phyloP scores from a whole-genome alignment of 2,797 vertebrate species.

The Vespertilio murinus region DNA sequence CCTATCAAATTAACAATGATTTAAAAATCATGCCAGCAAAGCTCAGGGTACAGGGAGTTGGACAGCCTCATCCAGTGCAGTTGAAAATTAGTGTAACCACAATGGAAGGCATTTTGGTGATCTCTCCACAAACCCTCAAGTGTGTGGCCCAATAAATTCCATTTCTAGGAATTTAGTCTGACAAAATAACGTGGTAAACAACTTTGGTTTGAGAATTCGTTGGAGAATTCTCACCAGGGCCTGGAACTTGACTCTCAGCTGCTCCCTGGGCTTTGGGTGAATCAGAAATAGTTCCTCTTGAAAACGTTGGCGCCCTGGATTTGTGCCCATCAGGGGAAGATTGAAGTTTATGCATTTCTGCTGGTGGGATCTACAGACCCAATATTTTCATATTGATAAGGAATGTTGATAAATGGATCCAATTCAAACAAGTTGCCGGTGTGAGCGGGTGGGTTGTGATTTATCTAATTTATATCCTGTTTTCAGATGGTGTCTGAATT shows the following conservation, averaged over 20 bases:
- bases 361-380: not conserved
- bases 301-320: not conserved
- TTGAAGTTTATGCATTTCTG: not conserved
- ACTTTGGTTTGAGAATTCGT: not conserved
- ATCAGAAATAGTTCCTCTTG: not conserved
- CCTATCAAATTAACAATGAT: not conserved
- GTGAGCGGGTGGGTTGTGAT: not conserved
- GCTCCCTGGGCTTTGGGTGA: not conserved
- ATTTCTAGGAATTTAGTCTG: conserved; percentile 1
- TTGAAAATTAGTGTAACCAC: not conserved
- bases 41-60: not conserved
- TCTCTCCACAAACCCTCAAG: not conserved
- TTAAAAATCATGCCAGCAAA: not conserved
- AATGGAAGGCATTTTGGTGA: not conserved
- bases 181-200: not conserved
- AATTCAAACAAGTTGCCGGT: not conserved
- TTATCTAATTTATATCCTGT: conserved; percentile 48
- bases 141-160: not conserved
- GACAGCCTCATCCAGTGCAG: not conserved
- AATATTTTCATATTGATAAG: not conserved
- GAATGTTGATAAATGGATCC: not conserved
- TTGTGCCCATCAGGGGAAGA: not conserved
- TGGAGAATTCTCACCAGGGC: not conserved
- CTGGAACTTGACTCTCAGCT: not conserved
- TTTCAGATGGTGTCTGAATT: conserved; percentile 93